These are phyloP conservation scores for Agrypnus murinus DNA, from an alignment of 2,888 invertebrate genomes.

Conservation along the genomic window DNA sequence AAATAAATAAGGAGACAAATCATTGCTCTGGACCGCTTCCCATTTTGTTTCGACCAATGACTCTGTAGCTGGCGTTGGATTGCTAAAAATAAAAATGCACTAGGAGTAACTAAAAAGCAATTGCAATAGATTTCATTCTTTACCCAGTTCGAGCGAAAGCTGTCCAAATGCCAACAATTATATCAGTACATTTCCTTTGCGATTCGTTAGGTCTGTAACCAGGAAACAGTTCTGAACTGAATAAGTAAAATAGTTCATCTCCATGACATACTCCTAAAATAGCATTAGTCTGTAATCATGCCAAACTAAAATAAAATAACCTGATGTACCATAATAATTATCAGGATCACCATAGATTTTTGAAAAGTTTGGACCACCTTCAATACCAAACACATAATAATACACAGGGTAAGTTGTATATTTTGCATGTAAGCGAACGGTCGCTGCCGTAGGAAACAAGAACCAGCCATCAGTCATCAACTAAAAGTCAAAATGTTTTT, in stretches of 20 bases:
- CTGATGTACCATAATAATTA: constrained; percentile 69
- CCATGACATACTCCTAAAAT: constrained; percentile 84
- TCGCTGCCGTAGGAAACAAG: constrained; percentile 77
- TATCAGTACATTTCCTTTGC: constrained; percentile 77
- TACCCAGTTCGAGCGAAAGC: constrained; percentile 86
- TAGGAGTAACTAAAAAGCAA: too few species aligned
- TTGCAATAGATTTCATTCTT: too few species aligned
- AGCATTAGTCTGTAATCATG: too few species aligned
- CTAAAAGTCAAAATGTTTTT: too few species aligned
- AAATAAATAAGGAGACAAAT: constrained; percentile 75
- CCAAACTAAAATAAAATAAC: constrained; percentile 67
- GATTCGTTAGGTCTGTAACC: constrained; percentile 73
- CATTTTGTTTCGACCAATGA: constrained; percentile 72
- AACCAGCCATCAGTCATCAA: constrained; percentile 84
- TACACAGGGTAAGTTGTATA: constrained; percentile 76
- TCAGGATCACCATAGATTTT: constrained; percentile 54
- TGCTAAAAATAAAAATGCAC: constrained; percentile 70
- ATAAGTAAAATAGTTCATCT: constrained; percentile 88
- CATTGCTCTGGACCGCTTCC: constrained; percentile 73
- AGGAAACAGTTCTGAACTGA: constrained; percentile 76
- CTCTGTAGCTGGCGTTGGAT: constrained; percentile 77
- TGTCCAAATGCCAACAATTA: constrained; percentile 80
- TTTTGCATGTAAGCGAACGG: constrained; percentile 74
- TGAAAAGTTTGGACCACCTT: constrained; percentile 76
- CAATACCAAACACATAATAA: constrained; percentile 81